Evolutionary conservation across 2,797 vertebrate genomes (phyloP).

Genomic region (Alcedo quadribrachys): DNA sequence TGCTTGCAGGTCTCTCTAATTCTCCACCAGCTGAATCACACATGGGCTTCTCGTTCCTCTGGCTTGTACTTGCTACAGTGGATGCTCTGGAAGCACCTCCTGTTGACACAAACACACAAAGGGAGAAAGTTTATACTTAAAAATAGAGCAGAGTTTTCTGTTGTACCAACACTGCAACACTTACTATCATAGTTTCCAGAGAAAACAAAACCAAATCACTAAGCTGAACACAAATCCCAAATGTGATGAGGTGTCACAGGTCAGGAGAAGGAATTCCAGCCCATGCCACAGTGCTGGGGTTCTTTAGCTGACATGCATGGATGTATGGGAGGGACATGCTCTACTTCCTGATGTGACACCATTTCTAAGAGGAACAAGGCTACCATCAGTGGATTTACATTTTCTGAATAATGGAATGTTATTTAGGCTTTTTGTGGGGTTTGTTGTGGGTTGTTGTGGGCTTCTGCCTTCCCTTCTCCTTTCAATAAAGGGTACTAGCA

Average conservation of each 20-base stretch:
- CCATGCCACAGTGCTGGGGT: not conserved
- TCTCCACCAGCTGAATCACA: constrained; percentile 61
- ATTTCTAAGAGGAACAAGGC: not conserved
- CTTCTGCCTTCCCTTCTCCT: fast-evolving
- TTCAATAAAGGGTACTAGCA: not conserved
- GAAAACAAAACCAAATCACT: not conserved
- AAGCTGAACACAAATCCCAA: not conserved
- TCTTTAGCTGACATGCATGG: not conserved
- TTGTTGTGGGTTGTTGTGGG: not conserved
- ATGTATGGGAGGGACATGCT: not conserved
- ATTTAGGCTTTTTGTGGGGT: not conserved
- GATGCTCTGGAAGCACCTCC: constrained; percentile 76
- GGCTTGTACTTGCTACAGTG: constrained; percentile 65
- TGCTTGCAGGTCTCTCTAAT: constrained; percentile 71
- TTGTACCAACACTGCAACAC: not conserved
- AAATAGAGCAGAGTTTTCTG: no score
- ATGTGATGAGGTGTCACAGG: not conserved
- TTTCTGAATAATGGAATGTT: not conserved
- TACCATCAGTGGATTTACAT: not conserved
- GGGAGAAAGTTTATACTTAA: not conserved
- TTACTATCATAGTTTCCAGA: not conserved
- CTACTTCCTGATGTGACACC: not conserved
- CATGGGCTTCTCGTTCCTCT: constrained; percentile 72
- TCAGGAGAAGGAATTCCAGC: not conserved
- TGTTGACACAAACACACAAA: constrained; percentile 56